Percentiles rank a stretch among this genome's conserved stretches.
Evolutionary conservation across 37 sponge, comb jelly and placozoan genomes (phyloP).

Genomic region (Halisarca cf. caerulea): DNA sequence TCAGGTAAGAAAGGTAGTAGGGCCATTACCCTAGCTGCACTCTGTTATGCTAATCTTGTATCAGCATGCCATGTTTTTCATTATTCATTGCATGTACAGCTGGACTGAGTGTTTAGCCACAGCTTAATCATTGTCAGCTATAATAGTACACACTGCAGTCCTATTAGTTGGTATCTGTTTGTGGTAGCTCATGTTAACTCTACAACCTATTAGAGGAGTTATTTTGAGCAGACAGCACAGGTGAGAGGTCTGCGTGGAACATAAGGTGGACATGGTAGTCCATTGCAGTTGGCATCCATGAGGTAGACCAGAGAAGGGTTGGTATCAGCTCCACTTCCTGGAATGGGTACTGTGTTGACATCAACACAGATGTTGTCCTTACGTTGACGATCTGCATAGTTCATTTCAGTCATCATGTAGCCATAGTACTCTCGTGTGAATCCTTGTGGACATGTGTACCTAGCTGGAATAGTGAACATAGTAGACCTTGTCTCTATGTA

Average conservation of each 20-base stretch:
- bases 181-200: no score
- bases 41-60: no score
- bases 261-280: slow-evolving; percentile 56
- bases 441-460: slow-evolving; percentile 22
- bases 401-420: slow-evolving; percentile 48
- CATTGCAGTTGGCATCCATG: slow-evolving; percentile 44
- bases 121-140: no score
- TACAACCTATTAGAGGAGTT: neutral
- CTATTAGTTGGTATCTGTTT: no score
- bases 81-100: no score
- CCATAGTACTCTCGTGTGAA: slow-evolving; percentile 64
- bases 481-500: slow-evolving; percentile 12
- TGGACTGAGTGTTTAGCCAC: no score
- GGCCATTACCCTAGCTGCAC: no score
- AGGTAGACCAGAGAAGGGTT: slow-evolving; percentile 34
- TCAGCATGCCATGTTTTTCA: no score
- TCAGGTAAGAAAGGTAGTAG: no score
- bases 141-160: no score
- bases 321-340: slow-evolving; percentile 30
- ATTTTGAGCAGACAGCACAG: slow-evolving; percentile 60
- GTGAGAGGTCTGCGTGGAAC: slow-evolving; percentile 31
- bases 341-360: slow-evolving; percentile 32
- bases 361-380: slow-evolving; percentile 43
- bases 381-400: slow-evolving; percentile 15
- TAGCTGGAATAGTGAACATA: slow-evolving; percentile 55